A percentile compares a stretch with the other conserved stretches of the same genome.
phyloP scores from a whole-genome alignment of 1,140 invertebrate genomes.

The Solen grandis region DNA sequence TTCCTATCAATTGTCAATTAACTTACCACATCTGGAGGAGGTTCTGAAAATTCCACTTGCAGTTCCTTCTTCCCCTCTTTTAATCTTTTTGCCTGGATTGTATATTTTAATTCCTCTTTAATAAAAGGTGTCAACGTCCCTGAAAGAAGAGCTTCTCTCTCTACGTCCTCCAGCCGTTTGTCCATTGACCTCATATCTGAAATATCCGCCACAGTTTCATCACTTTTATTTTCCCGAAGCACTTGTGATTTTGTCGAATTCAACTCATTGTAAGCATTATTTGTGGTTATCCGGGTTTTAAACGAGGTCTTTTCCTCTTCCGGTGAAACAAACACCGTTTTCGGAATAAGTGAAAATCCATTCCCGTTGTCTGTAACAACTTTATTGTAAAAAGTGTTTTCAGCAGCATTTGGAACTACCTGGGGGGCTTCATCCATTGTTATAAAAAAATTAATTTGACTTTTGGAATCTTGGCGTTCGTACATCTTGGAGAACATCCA shows the following conservation, averaged over 20 bases:
- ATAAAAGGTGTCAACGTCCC: constrained; percentile 81
- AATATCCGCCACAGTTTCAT: no score
- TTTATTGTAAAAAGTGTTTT: constrained; percentile 2
- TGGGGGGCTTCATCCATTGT: constrained; percentile 28
- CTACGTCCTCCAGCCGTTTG: not conserved
- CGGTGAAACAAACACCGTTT: not conserved
- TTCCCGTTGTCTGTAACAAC: no score
- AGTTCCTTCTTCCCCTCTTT: constrained; percentile 78
- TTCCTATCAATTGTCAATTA: no score
- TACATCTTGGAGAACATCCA: no score
- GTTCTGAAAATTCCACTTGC: constrained; percentile 72
- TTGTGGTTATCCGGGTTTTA: not conserved
- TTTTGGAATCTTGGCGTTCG: constrained; percentile 17
- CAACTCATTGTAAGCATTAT: no score
- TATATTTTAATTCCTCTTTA: constrained; percentile 94
- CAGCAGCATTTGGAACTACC: constrained; percentile 11
- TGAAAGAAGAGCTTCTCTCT: not conserved
- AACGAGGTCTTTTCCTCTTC: not conserved
- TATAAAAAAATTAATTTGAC: constrained; percentile 19
- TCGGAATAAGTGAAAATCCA: not conserved
- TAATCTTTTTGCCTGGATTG: constrained; percentile 92
- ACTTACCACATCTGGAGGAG: constrained; percentile 63
- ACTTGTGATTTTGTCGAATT: no score
- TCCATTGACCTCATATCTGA: no score
- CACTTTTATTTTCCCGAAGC: no score